Base-by-base conservation (phyloP, 2,797 vertebrate species). In the Corythornis leucogaster region DNA sequence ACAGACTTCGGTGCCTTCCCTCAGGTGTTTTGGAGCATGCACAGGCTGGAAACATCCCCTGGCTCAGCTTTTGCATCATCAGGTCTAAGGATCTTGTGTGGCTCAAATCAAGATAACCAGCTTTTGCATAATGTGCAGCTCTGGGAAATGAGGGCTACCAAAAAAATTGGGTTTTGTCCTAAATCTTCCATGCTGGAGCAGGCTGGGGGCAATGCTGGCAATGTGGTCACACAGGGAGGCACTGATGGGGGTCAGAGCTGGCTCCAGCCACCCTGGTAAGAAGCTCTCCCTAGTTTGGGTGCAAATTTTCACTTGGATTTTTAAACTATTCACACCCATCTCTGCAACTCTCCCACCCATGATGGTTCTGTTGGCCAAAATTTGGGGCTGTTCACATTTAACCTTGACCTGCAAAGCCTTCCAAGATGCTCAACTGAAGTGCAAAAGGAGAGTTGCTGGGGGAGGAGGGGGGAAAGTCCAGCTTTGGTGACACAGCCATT, bases 361-460 rank as follows among this genome's bases (percentile, higher is more conserved):
- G 16, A 16, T 26, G 26, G 16, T 31, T 45, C 6, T 16, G 21
- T 43, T n/a, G 22, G 18, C 40, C 62, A 61, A 67, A 46, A 45
- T 46, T 5, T 40, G 2, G 25, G 38, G 9, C 4, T 71, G 42
- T 33, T 12, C 26, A 35, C 38, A 22, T 18, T 28, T 64, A 24
- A 68, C 30, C 19, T 1, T 16, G 75, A 62, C 40, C 67, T 75
- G 38, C 63, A 54, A 58, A 81, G 18, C 48, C 28, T 58, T 62
- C 12, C 25, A 18, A 46, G 71, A 33, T 30, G 22, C 43, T 62
- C 48, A 40, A 66, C 21, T 35, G 66, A 54, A 73, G 16, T 1
- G 19, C 28, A 55, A 21, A n/a, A 30, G 30, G 38, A 21, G 15
- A 0, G 0, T 3, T 54, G 46, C 25, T 8, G 0, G 0, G 28